Evolutionary conservation across 2,797 vertebrate genomes (phyloP).

Genomic region (Alauda arvensis): DNA sequence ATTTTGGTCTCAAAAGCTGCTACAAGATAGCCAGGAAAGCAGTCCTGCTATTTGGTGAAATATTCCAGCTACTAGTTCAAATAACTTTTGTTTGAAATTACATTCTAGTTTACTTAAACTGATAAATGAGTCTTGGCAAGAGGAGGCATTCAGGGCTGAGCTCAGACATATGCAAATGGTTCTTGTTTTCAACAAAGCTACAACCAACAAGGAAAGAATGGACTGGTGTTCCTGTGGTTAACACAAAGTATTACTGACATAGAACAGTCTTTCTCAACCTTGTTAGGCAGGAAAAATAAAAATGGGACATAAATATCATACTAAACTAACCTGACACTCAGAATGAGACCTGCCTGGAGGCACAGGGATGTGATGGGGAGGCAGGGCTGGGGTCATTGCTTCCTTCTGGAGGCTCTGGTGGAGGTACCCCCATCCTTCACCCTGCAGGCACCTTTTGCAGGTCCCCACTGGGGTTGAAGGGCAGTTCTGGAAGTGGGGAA

Average conservation of each 20-base stretch:
- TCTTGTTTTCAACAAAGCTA: constrained; percentile 6
- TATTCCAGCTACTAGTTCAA: constrained; percentile 17
- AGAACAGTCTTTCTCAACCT: neutral
- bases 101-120: constrained; percentile 33
- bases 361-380: too few species aligned
- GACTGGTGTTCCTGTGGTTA: neutral
- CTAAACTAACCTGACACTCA: neutral
- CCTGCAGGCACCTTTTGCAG: neutral
- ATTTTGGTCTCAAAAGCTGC: neutral
- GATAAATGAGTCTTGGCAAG: constrained; percentile 33
- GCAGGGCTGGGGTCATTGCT: neutral
- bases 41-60: constrained; percentile 18
- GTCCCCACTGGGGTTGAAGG: neutral
- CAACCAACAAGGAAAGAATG: neutral
- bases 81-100: constrained; percentile 52
- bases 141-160: neutral
- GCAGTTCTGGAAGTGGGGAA: neutral
- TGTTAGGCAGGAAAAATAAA: neutral
- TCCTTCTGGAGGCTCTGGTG: neutral
- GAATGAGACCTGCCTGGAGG: neutral
- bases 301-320: neutral
- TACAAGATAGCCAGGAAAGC: neutral
- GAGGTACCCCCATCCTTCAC: neutral
- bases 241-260: neutral
- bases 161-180: neutral